Percentiles rank a stretch among this genome's conserved stretches.
These are phyloP conservation scores for Synanthedon myopaeformis DNA, from an alignment of 2,888 invertebrate species.

Conservation along the genomic window DNA sequence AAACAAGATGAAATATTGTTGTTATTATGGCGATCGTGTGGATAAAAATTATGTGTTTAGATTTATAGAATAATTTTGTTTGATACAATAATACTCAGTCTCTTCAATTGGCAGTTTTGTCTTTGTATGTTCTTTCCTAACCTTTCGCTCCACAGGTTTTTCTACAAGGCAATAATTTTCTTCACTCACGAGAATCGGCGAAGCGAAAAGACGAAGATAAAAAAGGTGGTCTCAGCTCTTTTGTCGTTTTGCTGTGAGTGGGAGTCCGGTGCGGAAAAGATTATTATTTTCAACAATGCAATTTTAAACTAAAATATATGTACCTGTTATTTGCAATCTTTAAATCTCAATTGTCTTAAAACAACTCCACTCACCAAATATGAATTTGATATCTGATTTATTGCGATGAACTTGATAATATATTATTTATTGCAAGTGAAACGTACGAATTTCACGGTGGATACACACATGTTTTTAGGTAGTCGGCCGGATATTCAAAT, in stretches of 20 bases:
- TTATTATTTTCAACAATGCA: not conserved
- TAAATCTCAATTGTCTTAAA: not conserved
- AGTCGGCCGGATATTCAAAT: slow-evolving; percentile 1
- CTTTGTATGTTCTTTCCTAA: slow-evolving; percentile 37
- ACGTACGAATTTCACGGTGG: not conserved
- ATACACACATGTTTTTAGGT: not conserved
- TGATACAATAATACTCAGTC: slow-evolving; percentile 5
- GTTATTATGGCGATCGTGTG: no score
- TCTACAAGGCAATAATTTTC: slow-evolving; percentile 49
- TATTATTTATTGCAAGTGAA: not conserved
- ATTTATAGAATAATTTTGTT: not conserved
- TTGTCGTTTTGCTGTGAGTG: slow-evolving; percentile 33
- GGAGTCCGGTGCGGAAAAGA: slow-evolving; percentile 11
- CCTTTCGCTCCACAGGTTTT: slow-evolving; percentile 40
- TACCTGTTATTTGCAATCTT: not conserved
- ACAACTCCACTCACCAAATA: not conserved
- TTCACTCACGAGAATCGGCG: slow-evolving; percentile 39
- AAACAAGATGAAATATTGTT: no score
- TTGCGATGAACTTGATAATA: not conserved
- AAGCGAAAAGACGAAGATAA: slow-evolving; percentile 55
- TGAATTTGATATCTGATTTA: not conserved
- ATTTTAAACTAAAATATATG: not conserved
- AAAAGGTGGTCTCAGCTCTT: slow-evolving; percentile 50
- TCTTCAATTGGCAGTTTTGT: slow-evolving; percentile 15
- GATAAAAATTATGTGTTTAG: no score